phyloP scores from a whole-genome alignment of 2,888 invertebrate species.

The Megaustenia siamemsis region DNA sequence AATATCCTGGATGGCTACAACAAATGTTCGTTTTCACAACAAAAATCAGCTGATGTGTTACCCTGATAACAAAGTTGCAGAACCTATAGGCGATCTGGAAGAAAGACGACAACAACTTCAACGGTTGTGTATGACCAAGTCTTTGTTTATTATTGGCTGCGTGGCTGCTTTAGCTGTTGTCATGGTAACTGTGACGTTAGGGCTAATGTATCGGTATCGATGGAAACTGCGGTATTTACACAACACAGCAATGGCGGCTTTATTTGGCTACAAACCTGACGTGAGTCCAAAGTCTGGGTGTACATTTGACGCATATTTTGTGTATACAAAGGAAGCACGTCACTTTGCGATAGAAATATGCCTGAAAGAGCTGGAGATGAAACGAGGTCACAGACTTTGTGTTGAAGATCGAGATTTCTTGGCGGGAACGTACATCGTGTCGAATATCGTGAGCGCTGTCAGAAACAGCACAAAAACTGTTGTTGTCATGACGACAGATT shows the following conservation, averaged over 20 bases:
- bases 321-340: constrained; percentile 21
- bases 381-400: constrained; percentile 40
- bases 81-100: constrained; percentile 7
- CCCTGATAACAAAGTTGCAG: not conserved
- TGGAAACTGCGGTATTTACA: constrained; percentile 36
- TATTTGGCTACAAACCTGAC: constrained; percentile 14
- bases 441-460: constrained; percentile 43
- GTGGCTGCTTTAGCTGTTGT: not conserved
- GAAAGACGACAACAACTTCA: not conserved
- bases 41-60: constrained; percentile 4
- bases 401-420: constrained; percentile 48
- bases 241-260: constrained; percentile 13
- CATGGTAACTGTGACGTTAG: not conserved
- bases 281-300: not conserved
- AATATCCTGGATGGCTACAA: constrained; percentile 30
- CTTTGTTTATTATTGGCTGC: constrained; percentile 16
- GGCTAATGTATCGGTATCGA: constrained; percentile 33
- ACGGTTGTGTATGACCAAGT: constrained; percentile 17
- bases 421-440: constrained; percentile 35
- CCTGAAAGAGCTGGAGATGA: constrained; percentile 35
- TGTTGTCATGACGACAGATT: constrained; percentile 35
- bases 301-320: constrained; percentile 49
- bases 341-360: constrained; percentile 38
- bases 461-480: constrained; percentile 48
- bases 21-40: constrained; percentile 14